These are phyloP conservation scores for Paragorgia papillata DNA, from an alignment of 92 coral and sea anemone species.

Conservation along the genomic window DNA sequence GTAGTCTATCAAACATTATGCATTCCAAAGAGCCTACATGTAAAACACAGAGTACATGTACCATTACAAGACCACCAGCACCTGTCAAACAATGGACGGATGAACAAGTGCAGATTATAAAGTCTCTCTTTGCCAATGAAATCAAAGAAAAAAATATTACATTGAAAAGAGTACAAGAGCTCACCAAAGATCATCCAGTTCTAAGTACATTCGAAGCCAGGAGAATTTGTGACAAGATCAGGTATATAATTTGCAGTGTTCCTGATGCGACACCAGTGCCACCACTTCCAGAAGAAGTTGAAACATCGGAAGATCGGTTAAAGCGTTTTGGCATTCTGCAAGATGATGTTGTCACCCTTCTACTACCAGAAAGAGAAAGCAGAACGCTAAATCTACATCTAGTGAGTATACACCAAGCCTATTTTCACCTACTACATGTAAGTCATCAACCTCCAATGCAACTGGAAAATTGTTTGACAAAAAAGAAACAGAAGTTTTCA, in stretches of 20 bases:
- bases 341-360: background rate
- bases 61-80: constrained; percentile 9
- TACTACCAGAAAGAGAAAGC: background rate
- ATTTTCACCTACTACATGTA: constrained; percentile 1
- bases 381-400: constrained; percentile 3
- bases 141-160: constrained; percentile 6
- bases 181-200: constrained; percentile 8
- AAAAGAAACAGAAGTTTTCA: background rate
- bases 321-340: constrained; percentile 10
- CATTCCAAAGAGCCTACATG: constrained; percentile 2
- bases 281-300: constrained; percentile 25
- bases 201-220: background rate
- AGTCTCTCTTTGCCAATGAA: constrained; percentile 31
- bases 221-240: constrained; percentile 10
- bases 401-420: constrained; percentile 4
- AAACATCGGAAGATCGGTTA: constrained; percentile 27
- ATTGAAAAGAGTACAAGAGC: background rate
- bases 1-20: constrained; percentile 28
- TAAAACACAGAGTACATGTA: background rate
- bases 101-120: constrained; percentile 13
- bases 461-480: background rate
- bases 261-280: constrained; percentile 40
- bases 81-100: constrained; percentile 28
- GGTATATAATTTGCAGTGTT: background rate
- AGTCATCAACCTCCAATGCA: background rate